A percentile compares a stretch with the other conserved stretches of the same genome.
Evolutionary conservation across 2,888 invertebrate genomes (phyloP).

Genomic region (Dorcus hopei): DNA sequence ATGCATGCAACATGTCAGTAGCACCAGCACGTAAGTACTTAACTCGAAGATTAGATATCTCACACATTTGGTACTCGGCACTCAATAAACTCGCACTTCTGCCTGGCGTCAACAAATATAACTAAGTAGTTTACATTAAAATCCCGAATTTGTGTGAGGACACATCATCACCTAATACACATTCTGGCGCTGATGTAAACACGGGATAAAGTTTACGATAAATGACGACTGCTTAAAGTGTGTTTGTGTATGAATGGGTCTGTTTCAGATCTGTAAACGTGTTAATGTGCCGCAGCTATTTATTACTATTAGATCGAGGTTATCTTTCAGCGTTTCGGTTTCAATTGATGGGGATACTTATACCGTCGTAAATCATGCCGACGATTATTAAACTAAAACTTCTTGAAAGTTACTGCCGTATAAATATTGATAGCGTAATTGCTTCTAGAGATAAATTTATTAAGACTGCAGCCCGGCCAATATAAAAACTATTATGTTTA

Average conservation of each 20-base stretch:
- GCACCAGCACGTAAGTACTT: constrained; percentile 20
- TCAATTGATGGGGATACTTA: not conserved
- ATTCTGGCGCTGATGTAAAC: constrained; percentile 24
- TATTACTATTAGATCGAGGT: constrained; percentile 21
- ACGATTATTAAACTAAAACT: constrained; percentile 26
- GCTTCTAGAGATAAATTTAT: constrained; percentile 15
- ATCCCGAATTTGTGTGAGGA: constrained; percentile 27
- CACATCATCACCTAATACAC: constrained; percentile 25
- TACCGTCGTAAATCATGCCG: constrained; percentile 20
- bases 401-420: constrained; percentile 18
- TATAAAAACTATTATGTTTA: no score
- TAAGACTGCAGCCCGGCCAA: no score
- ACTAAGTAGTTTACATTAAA: constrained; percentile 32
- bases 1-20: constrained; percentile 24
- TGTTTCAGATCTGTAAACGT: constrained; percentile 16
- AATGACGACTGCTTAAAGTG: constrained; percentile 21
- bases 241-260: constrained; percentile 2
- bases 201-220: constrained; percentile 22
- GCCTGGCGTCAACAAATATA: constrained; percentile 28
- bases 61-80: constrained; percentile 25
- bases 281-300: constrained; percentile 22
- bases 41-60: constrained; percentile 26
- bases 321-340: constrained; percentile 15
- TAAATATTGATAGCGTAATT: constrained; percentile 24
- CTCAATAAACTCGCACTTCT: constrained; percentile 29